A percentile compares a stretch with the other conserved stretches of the same genome.
These are phyloP conservation scores for Lomographa bimaculata DNA, from an alignment of 2,888 invertebrate species.

Conservation along the genomic window DNA sequence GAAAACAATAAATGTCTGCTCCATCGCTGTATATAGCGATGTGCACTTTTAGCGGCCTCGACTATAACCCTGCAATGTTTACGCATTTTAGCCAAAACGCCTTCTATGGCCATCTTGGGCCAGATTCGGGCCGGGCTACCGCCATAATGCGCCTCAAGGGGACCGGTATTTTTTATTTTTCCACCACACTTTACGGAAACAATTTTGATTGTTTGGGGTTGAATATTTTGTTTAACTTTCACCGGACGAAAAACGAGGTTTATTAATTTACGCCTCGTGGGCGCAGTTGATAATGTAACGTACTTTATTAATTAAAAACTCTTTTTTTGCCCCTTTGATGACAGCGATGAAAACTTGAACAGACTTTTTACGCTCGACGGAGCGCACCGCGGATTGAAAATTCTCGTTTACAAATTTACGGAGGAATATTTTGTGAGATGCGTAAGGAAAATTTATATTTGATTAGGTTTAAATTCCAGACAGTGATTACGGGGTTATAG, in stretches of 20 bases:
- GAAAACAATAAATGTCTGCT: slow-evolving; percentile 47
- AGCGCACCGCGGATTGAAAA: slow-evolving; percentile 13
- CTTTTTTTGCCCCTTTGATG: slow-evolving; percentile 31
- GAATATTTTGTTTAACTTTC: slow-evolving; percentile 34
- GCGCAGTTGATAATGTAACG: slow-evolving; percentile 32
- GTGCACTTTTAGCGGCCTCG: slow-evolving; percentile 33
- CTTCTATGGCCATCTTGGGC: slow-evolving; percentile 57
- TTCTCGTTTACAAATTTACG: slow-evolving; percentile 6
- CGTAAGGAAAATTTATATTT: neutral
- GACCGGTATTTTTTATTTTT: slow-evolving; percentile 32
- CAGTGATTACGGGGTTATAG: too few species aligned
- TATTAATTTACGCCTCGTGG: slow-evolving; percentile 36
- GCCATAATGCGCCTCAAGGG: slow-evolving; percentile 49
- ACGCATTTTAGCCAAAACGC: slow-evolving; percentile 61
- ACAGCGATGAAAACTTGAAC: slow-evolving; percentile 24
- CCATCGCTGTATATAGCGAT: slow-evolving; percentile 5
- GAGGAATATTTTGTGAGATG: neutral
- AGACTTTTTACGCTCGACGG: slow-evolving; percentile 22
- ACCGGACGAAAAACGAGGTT: slow-evolving; percentile 26
- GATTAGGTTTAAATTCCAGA: too few species aligned
- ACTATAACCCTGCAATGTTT: slow-evolving; percentile 47
- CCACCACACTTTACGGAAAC: slow-evolving; percentile 32
- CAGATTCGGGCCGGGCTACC: slow-evolving; percentile 47
- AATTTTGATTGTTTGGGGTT: slow-evolving; percentile 37
- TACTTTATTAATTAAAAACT: slow-evolving; percentile 35